phyloP scores from a whole-genome alignment of 2,888 invertebrate species.

The Hydriomena furcata region DNA sequence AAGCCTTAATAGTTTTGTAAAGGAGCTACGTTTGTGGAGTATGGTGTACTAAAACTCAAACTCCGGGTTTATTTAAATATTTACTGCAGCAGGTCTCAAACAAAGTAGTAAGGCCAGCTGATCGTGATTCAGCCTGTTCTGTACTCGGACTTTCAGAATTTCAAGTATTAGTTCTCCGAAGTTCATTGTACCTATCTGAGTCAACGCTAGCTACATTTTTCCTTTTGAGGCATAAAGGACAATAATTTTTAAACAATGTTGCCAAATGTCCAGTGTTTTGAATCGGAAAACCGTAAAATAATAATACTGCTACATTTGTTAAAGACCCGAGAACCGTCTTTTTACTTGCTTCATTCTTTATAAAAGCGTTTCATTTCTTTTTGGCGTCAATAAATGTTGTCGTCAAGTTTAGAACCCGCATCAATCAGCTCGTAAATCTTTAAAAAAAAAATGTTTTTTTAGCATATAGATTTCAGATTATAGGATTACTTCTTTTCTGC shows the following conservation, averaged over 20 bases:
- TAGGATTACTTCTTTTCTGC: conserved; percentile 30
- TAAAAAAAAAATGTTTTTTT: conserved; percentile 50
- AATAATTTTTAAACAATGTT: conserved; percentile 62
- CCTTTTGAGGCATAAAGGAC: conserved; percentile 47
- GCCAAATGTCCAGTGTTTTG: conserved; percentile 56
- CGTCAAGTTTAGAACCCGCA: conserved; percentile 42
- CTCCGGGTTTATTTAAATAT: conserved; percentile 1
- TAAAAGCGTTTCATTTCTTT: conserved; percentile 33
- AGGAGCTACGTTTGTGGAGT: neutral
- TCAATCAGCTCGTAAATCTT: conserved; percentile 55
- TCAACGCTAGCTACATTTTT: conserved; percentile 59
- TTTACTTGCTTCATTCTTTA: too few relatives aligned
- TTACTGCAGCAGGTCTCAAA: conserved; percentile 6
- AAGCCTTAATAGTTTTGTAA: conserved; percentile 3
- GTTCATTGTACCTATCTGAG: conserved; percentile 76
- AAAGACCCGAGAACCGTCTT: too few relatives aligned
- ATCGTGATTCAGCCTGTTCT: conserved; percentile 52
- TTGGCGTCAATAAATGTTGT: conserved; percentile 40
- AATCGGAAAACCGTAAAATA: conserved; percentile 49
- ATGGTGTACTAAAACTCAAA: neutral
- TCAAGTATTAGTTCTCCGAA: conserved; percentile 57
- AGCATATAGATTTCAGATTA: conserved; percentile 35
- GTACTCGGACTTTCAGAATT: conserved; percentile 50
- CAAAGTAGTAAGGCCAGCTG: conserved; percentile 34
- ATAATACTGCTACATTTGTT: conserved; percentile 39